Evolutionary conservation across 2,888 invertebrate genomes (phyloP), one percentile per base, ranked within the genome.

Genomic region (Nycteola revayana): DNA sequence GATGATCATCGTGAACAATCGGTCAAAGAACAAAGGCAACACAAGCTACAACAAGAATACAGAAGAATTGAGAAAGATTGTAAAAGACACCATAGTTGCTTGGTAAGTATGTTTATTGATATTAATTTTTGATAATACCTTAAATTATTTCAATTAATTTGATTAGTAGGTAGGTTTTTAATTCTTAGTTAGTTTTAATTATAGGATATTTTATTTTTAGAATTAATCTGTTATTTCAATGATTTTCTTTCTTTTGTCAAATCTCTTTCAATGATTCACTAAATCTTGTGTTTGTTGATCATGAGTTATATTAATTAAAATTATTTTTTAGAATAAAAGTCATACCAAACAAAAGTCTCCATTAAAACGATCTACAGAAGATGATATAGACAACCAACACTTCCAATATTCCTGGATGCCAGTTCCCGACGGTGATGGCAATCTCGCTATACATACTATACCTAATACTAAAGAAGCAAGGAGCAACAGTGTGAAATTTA

Each of bases 401-500:
- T 72, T 78, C 25, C 73, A 83, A 46, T 88, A 87, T 42, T 84
- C 87, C 5, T 88, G 87, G 87, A 79, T 87, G 82, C 87, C 87
- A 3, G 81, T 86, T 1, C 88, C 87, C 0, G 87, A 87, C n/a
- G 62, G 75, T 27, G 85, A 86, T 31, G 62, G 65, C 1, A 78
- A 67, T 30, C 66, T 85, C 1, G 79, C 77, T 6, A 67, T 85
- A 7, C 88, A 87, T 42, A 74, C 82, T 1, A 76, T 87, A 49
- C 80, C 85, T 1, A 79, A 70, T 5, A 58, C 62, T 2, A 21
- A 21, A 2, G n/a, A 21, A n/a, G 21, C 7, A 3, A n/a, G 7
- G 7, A 21, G 7, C n/a, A 82, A 79, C 33, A 62, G 64, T 23
- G 86, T 87, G 0, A 85, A 82, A 42, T 86, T 87, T 35, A 78